phyloP scores from a whole-genome alignment of 2,113 vertebrate species.

The Cercopithecus mona region DNA sequence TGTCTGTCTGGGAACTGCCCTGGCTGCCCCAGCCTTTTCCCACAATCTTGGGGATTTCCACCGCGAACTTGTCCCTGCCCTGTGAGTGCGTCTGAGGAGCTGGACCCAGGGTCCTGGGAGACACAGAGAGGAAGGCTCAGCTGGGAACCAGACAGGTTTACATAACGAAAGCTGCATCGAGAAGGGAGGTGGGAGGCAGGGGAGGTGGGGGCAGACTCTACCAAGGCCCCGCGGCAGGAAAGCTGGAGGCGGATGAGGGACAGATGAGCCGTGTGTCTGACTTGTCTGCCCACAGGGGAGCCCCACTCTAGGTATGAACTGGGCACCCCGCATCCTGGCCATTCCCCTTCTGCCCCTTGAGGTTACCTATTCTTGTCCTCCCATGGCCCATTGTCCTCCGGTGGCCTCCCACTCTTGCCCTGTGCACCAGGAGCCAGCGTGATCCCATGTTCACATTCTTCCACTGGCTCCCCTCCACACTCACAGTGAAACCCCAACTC shows the following conservation, averaged over 20 bases:
- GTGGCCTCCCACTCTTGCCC: no score
- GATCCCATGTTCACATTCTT: rapidly evolving
- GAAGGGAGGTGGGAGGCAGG: background rate
- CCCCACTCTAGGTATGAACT: background rate
- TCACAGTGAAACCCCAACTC: background rate
- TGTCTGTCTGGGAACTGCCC: background rate
- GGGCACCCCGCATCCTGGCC: background rate
- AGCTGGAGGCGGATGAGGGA: background rate
- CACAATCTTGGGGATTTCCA: background rate
- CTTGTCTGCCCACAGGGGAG: background rate
- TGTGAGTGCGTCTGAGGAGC: background rate
- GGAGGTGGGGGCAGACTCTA: background rate
- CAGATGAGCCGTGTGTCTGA: no score
- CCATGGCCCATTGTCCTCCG: no score
- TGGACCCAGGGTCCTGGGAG: background rate
- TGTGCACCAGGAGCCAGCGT: rapidly evolving
- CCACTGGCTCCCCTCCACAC: background rate
- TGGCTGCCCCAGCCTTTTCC: background rate
- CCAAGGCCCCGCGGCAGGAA: background rate
- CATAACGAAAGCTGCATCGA: no score
- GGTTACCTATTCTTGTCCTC: background rate
- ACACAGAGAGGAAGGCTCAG: background rate
- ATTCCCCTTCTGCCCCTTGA: background rate
- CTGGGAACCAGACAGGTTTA: rapidly evolving
- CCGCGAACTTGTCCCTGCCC: rapidly evolving